phyloP scores from a whole-genome alignment of 2,797 vertebrate genomes.

The Crypturellus tataupa region DNA sequence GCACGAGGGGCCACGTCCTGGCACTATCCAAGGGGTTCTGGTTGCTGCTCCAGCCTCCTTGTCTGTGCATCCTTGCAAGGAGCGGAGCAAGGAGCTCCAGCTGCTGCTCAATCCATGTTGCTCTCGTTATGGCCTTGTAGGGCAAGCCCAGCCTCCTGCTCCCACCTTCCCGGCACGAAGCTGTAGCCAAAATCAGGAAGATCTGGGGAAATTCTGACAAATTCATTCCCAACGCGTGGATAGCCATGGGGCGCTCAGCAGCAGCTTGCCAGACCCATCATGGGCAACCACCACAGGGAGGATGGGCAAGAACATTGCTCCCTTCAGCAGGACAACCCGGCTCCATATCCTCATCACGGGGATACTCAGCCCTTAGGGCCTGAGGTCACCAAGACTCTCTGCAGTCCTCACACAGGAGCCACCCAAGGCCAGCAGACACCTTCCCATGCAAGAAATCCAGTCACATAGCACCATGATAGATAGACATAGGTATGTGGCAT shows the following conservation, averaged over 20 bases:
- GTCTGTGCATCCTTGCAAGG: rapidly evolving
- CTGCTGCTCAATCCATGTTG: background rate
- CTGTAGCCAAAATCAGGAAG: background rate
- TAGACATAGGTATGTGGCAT: background rate
- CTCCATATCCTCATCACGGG: background rate
- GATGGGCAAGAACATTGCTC: conserved; percentile 20
- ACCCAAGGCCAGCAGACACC: background rate
- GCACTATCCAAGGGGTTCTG: rapidly evolving
- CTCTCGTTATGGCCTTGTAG: background rate
- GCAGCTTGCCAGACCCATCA: conserved; percentile 27
- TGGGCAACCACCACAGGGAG: background rate
- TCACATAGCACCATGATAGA: background rate
- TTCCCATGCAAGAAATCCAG: background rate
- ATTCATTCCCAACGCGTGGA: background rate
- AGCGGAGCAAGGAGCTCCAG: background rate
- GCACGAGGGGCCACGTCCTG: background rate
- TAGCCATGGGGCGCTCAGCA: background rate
- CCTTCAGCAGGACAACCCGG: background rate
- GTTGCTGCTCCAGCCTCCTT: background rate
- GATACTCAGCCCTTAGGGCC: background rate
- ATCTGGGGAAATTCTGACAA: background rate
- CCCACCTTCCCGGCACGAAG: rapidly evolving
- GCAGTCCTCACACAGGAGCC: background rate
- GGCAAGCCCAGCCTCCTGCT: background rate
- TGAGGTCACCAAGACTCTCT: conserved; percentile 22